Evolutionary conservation across 1,140 invertebrate genomes (phyloP), one percentile per base, ranked within the genome.

Genomic region (Cepaea nemoralis): DNA sequence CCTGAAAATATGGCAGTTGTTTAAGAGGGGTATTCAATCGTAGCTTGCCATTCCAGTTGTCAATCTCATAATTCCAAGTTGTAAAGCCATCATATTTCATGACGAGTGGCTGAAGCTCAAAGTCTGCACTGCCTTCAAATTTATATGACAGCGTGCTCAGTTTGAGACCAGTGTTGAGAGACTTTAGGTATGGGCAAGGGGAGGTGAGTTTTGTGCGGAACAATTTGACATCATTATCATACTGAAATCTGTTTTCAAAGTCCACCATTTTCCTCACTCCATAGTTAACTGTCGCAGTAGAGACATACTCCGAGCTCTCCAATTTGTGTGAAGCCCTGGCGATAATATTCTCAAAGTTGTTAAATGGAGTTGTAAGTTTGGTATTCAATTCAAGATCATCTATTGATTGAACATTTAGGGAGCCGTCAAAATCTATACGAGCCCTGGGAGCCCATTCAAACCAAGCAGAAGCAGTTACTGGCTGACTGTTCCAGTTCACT

Each of bases 341-440:
- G 16, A 35, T 42, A 24, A 79, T 42, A 31, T 79, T 79, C 14
- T 67, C 77, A 45, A 79, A 42, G 55, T 67, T 42, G 45, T 16
- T 48, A 35, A 79, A 79, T 8, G 77, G 77, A 8, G 59, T 79
- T 40, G 77, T 67, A 14, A 79, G 77, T 69, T 79, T 79, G 8
- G 42, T 45, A 27, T 48, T 48, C 0, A 67, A 1, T 6, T 40
- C 24, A 31, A 79, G 42, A 27, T 67, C 39, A 35, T 79, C 63
- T 33, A 69, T 22, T 1, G 59, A 42, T 67, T 1, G 35, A 3
- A 40, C 59, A 42, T 69, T 69, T 6, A 69, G 22, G 5, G 59
- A 79, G 1, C 77, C 77, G 69, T 67, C 66, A 69, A 79, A 69
- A 35, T 79, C 77, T 39, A 79, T 35, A 33, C 59, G 35, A 45